Evolutionary conservation across 2,888 invertebrate genomes (phyloP).

Genomic region (Eilema caniola): DNA sequence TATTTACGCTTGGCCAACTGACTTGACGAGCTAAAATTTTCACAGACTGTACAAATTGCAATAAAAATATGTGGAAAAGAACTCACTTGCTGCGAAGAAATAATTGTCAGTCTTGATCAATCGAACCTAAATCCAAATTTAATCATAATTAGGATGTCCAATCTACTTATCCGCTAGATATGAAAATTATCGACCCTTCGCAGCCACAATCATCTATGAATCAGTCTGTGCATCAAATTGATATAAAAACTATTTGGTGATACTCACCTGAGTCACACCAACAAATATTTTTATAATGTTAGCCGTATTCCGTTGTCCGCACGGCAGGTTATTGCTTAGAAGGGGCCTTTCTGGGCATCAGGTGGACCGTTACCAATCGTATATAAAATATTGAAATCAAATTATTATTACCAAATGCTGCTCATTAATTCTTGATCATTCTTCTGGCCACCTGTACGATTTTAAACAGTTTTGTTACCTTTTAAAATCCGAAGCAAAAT

Average conservation of each 20-base stretch:
- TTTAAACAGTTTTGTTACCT: constrained; percentile 6
- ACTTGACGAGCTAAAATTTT: too few species aligned
- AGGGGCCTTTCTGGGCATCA: constrained; percentile 61
- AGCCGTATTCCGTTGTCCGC: constrained; percentile 51
- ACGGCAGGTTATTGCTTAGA: constrained; percentile 55
- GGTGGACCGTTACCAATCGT: constrained; percentile 51
- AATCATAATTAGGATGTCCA: constrained; percentile 23
- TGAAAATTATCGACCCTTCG: constrained; percentile 23
- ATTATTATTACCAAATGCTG: constrained; percentile 41
- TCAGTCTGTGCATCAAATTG: constrained; percentile 31
- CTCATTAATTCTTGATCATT: constrained; percentile 34
- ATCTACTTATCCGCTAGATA: constrained; percentile 25
- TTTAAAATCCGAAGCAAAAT: not conserved
- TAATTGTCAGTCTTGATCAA: too few species aligned
- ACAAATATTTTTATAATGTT: constrained; percentile 54
- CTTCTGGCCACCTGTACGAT: constrained; percentile 15
- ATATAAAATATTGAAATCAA: constrained; percentile 44
- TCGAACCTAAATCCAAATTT: not conserved
- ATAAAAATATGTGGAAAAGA: too few species aligned
- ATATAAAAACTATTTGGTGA: constrained; percentile 40
- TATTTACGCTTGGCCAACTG: too few species aligned
- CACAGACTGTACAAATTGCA: too few species aligned
- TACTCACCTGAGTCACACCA: constrained; percentile 52
- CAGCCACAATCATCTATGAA: constrained; percentile 29
- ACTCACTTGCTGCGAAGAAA: too few species aligned